A percentile compares a stretch with the other conserved stretches of the same genome.
phyloP scores from a whole-genome alignment of 2,888 invertebrate species.

The Lepidocyrtinus sp. region DNA sequence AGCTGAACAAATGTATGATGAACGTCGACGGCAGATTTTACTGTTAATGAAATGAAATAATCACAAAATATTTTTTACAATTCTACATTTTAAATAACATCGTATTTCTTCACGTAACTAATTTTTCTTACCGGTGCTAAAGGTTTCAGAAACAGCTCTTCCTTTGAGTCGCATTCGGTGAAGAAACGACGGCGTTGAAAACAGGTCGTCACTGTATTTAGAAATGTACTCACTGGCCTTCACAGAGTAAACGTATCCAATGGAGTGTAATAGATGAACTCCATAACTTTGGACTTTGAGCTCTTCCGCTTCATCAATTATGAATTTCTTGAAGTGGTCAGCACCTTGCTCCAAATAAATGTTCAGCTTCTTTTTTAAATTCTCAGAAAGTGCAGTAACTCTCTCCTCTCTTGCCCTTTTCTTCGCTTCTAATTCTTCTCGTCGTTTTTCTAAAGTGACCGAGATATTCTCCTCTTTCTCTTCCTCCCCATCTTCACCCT shows the following conservation, averaged over 20 bases:
- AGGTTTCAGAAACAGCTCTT: slow-evolving; percentile 66
- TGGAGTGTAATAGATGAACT: slow-evolving; percentile 68
- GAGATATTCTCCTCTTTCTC: slow-evolving; percentile 37
- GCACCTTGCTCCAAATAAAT: slow-evolving; percentile 59
- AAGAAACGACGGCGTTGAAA: slow-evolving; percentile 67
- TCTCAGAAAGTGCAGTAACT: slow-evolving; percentile 65
- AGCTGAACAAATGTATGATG: slow-evolving; percentile 69
- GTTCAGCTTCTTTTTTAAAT: slow-evolving; percentile 63
- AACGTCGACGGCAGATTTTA: slow-evolving; percentile 69
- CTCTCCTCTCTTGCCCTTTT: slow-evolving; percentile 66
- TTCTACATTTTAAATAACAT: slow-evolving; percentile 16
- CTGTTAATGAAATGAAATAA: slow-evolving; percentile 49
- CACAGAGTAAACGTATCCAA: slow-evolving; percentile 68
- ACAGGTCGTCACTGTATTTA: slow-evolving; percentile 67
- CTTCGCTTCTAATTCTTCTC: slow-evolving; percentile 67
- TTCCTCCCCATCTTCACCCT: slow-evolving; percentile 59
- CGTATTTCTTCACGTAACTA: no score
- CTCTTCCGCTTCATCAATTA: slow-evolving; percentile 67
- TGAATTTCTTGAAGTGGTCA: slow-evolving; percentile 62
- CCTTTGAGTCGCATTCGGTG: slow-evolving; percentile 69
- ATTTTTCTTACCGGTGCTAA: slow-evolving; percentile 62
- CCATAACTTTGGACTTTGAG: slow-evolving; percentile 69
- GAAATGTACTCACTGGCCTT: slow-evolving; percentile 68
- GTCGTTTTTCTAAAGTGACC: slow-evolving; percentile 65
- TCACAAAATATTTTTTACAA: neutral